Conservation (phyloP, 2,888 invertebrate species). For the Papilio protenor region DNA sequence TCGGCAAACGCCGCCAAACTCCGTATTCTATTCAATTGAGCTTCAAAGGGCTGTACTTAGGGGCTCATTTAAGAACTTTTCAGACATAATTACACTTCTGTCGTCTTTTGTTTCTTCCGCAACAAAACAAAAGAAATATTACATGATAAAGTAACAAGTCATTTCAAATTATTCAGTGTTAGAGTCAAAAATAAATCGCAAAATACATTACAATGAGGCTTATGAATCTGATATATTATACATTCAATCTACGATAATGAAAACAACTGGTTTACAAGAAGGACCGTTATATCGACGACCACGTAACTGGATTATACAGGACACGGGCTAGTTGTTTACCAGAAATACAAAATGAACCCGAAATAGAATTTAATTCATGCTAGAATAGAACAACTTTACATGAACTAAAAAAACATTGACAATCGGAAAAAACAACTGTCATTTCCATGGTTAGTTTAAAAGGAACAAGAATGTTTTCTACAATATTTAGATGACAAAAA, state of each 20-base stretch:
- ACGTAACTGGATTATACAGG: conserved; percentile 35
- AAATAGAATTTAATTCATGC: background rate
- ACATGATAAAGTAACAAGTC: background rate
- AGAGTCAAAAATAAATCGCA: background rate
- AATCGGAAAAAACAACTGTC: background rate
- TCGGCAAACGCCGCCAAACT: no score
- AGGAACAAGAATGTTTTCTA: no score
- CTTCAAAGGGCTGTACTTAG: no score
- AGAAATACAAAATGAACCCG: conserved; percentile 21
- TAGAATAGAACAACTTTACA: background rate
- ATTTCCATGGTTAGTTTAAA: background rate
- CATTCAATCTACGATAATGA: conserved; percentile 48
- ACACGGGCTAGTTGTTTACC: background rate
- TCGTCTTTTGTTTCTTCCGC: background rate
- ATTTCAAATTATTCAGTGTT: conserved; percentile 21
- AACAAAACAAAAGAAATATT: background rate
- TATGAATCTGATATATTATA: conserved; percentile 16
- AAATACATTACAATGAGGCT: background rate
- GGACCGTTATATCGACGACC: conserved; percentile 45
- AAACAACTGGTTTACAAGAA: conserved; percentile 45
- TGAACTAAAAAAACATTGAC: background rate
- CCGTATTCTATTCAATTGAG: no score
- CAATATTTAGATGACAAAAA: no score
- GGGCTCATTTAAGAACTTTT: no score
- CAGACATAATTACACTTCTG: no score